These are phyloP conservation scores for Drosophila macrospina DNA, from an alignment of 2,888 invertebrate genomes.

Conservation along the genomic window DNA sequence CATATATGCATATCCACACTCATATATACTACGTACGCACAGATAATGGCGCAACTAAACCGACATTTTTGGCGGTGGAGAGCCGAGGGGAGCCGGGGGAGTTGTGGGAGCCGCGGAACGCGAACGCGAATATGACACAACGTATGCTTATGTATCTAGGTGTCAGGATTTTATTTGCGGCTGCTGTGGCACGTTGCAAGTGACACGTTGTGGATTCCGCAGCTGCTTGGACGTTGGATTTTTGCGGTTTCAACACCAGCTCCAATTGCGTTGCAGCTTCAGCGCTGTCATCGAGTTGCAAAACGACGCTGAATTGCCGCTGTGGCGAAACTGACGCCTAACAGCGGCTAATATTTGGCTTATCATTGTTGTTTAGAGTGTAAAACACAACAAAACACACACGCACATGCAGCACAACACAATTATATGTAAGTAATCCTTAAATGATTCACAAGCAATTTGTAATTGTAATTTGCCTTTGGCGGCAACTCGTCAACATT, in stretches of 20 bases:
- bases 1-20: conserved; percentile 4
- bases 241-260: conserved; percentile 66
- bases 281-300: conserved; percentile 22
- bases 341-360: conserved; percentile 39
- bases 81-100: no score
- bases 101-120: no score
- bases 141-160: conserved; percentile 42
- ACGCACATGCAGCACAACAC: background rate
- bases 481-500: conserved; percentile 40
- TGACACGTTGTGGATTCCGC: conserved; percentile 69
- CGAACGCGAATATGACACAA: conserved; percentile 24
- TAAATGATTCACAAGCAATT: conserved; percentile 28
- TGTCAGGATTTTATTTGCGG: conserved; percentile 66
- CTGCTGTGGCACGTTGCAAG: conserved; percentile 56
- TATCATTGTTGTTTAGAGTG: conserved; percentile 47
- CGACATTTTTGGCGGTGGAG: conserved; percentile 67
- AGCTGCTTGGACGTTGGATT: conserved; percentile 52
- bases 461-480: conserved; percentile 31
- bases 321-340: conserved; percentile 46
- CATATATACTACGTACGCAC: conserved; percentile 18
- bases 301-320: conserved; percentile 31
- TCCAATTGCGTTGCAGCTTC: conserved; percentile 31
- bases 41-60: conserved; percentile 73
- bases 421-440: conserved; percentile 15
- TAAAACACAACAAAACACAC: conserved; percentile 16